phyloP scores from a whole-genome alignment of 2,888 invertebrate genomes.

The Melolontha melolontha region DNA sequence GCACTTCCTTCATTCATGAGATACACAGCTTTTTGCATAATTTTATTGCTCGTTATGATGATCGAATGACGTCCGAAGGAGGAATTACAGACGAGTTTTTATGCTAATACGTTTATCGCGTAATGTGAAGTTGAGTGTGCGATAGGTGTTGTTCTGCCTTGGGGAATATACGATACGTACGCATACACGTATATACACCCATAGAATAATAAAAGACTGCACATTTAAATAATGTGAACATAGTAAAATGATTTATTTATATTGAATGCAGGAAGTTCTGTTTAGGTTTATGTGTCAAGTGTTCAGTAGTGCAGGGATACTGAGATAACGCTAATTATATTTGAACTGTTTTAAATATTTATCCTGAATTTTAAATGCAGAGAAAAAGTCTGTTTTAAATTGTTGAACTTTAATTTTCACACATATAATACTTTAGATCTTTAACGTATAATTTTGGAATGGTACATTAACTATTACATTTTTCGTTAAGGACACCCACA shows the following conservation, averaged over 20 bases:
- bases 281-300: slow-evolving; percentile 23
- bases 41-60: slow-evolving; percentile 35
- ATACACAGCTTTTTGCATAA: slow-evolving; percentile 30
- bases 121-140: slow-evolving; percentile 6
- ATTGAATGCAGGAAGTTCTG: slow-evolving; percentile 18
- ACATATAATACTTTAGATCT: too few relatives aligned
- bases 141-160: slow-evolving; percentile 11
- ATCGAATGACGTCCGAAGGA: slow-evolving; percentile 31
- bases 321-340: slow-evolving; percentile 5
- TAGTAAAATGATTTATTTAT: slow-evolving; percentile 22
- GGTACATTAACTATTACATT: too few relatives aligned
- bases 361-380: too few relatives aligned
- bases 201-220: neutral
- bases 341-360: too few relatives aligned
- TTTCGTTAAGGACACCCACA: too few relatives aligned
- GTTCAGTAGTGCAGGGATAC: slow-evolving; percentile 7
- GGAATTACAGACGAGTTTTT: slow-evolving; percentile 27
- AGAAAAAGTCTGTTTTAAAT: too few relatives aligned
- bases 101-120: slow-evolving; percentile 31
- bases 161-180: neutral
- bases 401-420: too few relatives aligned
- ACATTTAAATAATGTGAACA: neutral
- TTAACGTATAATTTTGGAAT: too few relatives aligned
- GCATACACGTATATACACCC: neutral
- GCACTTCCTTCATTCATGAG: slow-evolving; percentile 28